Conservation (phyloP, 2,113 vertebrate genomes). For the Theropithecus gelada region DNA sequence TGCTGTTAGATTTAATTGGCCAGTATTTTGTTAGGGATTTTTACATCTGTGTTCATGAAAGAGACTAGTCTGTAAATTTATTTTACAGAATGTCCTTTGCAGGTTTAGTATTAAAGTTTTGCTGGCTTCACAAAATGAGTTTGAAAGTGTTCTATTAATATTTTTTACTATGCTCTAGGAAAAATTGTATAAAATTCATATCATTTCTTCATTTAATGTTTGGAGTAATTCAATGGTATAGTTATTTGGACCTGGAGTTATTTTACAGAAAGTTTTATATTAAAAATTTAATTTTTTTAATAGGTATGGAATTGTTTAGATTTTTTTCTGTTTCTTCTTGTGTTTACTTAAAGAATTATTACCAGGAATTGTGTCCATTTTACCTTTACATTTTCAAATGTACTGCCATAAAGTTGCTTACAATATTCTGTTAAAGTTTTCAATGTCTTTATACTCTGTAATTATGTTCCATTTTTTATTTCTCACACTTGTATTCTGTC, state of each 20-base stretch:
- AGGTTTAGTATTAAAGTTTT: not conserved
- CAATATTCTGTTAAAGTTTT: not conserved
- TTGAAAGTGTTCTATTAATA: not conserved
- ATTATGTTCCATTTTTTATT: not conserved
- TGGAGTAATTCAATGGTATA: not conserved
- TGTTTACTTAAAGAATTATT: not conserved
- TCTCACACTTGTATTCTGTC: not conserved
- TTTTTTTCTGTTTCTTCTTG: not conserved
- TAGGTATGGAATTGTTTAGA: not conserved
- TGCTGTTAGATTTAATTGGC: not conserved
- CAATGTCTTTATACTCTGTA: not conserved
- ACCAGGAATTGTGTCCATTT: not conserved
- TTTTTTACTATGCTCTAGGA: not conserved
- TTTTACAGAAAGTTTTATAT: not conserved
- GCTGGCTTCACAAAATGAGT: not conserved
- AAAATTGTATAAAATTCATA: not conserved
- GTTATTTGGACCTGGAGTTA: not conserved
- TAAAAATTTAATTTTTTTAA: not conserved
- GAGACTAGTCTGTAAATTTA: not conserved
- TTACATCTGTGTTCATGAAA: not conserved
- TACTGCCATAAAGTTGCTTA: not conserved
- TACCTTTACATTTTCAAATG: not conserved
- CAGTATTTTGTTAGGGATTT: not conserved
- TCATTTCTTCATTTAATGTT: slow-evolving; percentile 13
- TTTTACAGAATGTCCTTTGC: not conserved